These are phyloP conservation scores for Abramis brama DNA, from an alignment of 2,113 vertebrate species.

Conservation along the genomic window DNA sequence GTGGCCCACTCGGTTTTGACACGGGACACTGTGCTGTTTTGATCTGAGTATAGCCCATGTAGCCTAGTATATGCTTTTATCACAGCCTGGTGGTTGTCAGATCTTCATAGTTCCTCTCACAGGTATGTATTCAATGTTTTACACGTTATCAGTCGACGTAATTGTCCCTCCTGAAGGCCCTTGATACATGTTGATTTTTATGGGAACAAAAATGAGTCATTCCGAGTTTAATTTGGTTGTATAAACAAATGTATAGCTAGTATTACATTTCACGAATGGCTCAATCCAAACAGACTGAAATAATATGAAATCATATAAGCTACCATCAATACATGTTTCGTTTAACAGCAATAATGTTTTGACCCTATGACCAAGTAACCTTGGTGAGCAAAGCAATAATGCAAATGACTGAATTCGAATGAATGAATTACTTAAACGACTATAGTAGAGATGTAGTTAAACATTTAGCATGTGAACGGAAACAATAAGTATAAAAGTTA, in stretches of 20 bases:
- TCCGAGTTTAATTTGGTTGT: conserved; percentile 23
- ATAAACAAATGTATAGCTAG: background rate
- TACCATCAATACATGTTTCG: conserved; percentile 5
- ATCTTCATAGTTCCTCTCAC: conserved; percentile 25
- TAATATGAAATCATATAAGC: background rate
- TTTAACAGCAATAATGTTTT: conserved; percentile 18
- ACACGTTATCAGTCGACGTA: conserved; percentile 43
- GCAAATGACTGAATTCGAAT: background rate
- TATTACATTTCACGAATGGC: background rate
- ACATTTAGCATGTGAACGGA: background rate
- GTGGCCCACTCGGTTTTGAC: background rate
- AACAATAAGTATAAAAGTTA: background rate
- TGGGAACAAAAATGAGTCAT: background rate
- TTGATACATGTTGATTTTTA: conserved; percentile 6
- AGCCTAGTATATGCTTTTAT: background rate
- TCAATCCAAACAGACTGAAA: background rate
- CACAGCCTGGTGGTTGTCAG: conserved; percentile 19
- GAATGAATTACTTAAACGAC: background rate
- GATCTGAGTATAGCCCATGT: background rate
- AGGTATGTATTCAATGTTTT: conserved; percentile 37
- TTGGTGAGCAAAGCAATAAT: conserved; percentile 26
- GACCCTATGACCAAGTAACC: conserved; percentile 29
- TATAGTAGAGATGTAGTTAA: too few relatives aligned
- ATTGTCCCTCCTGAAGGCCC: conserved; percentile 21
- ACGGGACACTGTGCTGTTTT: conserved; percentile 5